Percentiles rank a stretch among this genome's conserved stretches.
Evolutionary conservation across 2,888 invertebrate species (phyloP).

Genomic region (Portevinia maculata): DNA sequence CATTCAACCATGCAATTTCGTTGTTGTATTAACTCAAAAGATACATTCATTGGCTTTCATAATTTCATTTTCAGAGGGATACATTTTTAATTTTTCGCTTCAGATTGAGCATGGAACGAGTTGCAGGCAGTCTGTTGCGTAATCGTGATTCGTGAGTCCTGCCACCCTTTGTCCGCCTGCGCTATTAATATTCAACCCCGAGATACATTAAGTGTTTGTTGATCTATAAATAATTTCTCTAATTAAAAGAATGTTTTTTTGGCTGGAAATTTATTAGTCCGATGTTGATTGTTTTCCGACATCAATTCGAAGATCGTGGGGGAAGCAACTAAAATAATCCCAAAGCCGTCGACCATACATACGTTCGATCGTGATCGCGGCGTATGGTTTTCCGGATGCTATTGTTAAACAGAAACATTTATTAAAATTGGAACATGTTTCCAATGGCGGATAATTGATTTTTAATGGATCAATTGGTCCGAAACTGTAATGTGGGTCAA

Average conservation of each 20-base stretch:
- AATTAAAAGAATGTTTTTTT: conserved; percentile 60
- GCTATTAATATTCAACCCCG: conserved; percentile 51
- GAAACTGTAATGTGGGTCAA: conserved; percentile 43
- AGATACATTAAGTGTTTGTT: conserved; percentile 48
- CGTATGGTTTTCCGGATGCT: conserved; percentile 64
- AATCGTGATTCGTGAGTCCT: conserved; percentile 27
- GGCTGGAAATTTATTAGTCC: conserved; percentile 57
- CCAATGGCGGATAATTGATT: conserved; percentile 50
- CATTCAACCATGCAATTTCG: conserved; percentile 60
- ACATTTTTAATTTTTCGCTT: conserved; percentile 56
- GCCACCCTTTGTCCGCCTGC: conserved; percentile 10
- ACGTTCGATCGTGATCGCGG: conserved; percentile 31
- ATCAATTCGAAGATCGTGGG: conserved; percentile 5
- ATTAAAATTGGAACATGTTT: conserved; percentile 50
- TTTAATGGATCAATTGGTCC: conserved; percentile 56
- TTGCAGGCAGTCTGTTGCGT: conserved; percentile 12
- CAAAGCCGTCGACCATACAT: conserved; percentile 10
- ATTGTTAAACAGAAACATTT: conserved; percentile 49
- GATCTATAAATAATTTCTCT: conserved; percentile 65
- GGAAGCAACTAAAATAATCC: conserved; percentile 34
- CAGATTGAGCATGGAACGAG: conserved; percentile 15
- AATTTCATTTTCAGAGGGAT: conserved; percentile 21
- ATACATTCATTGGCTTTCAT: conserved; percentile 23
- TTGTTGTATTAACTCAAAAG: conserved; percentile 18
- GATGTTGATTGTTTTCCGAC: conserved; percentile 54